Evolutionary conservation across 2,888 invertebrate species (phyloP).

Genomic region (Cephus rjabovi): DNA sequence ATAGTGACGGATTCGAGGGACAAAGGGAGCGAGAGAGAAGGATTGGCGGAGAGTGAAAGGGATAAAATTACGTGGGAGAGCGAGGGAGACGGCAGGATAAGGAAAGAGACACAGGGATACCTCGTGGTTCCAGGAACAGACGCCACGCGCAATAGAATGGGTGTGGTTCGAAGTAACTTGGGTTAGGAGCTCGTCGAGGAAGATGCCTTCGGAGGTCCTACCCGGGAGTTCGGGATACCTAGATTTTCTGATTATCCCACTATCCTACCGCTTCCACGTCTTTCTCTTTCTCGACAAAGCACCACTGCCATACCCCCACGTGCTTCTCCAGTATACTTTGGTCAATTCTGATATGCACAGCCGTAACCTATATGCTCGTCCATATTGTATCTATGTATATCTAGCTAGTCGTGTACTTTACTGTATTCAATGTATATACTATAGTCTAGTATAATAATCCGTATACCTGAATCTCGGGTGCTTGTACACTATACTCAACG

Average conservation of each 20-base stretch:
- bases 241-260: not conserved
- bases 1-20: not conserved
- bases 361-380: not conserved
- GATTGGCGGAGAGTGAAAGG: not conserved
- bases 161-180: constrained; percentile 1
- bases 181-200: not conserved
- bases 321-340: not conserved
- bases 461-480: not conserved
- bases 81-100: not conserved
- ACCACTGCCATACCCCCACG: not conserved
- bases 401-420: not conserved
- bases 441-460: not conserved
- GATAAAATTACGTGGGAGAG: not conserved
- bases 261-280: not conserved
- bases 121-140: not conserved
- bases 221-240: not conserved
- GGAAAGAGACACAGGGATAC: not conserved
- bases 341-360: not conserved
- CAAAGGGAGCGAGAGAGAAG: constrained; percentile 6
- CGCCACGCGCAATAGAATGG: constrained; percentile 2
- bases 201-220: not conserved
- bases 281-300: not conserved
- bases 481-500: not conserved
- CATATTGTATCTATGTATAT: not conserved
- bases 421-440: not conserved